Base-by-base conservation (phyloP, 2,113 vertebrate species). In the Camelus bactrianus region DNA sequence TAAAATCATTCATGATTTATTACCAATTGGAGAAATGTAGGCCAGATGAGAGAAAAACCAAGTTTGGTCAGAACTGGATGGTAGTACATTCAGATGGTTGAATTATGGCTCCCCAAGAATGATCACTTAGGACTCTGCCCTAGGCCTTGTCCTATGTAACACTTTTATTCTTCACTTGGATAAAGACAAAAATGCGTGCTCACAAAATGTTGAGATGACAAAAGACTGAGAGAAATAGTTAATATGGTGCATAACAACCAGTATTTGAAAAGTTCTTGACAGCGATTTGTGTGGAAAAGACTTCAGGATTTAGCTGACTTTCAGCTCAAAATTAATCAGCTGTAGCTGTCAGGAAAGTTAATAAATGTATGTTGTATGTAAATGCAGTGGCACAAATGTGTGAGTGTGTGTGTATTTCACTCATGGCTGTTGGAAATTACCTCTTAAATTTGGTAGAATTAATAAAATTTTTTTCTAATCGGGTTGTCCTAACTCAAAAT, bases 221-320 rank as follows among this genome's bases (percentile, higher is more conserved):
- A 93, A 93, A 93, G 81, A 6, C 50, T 70, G 8, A 87, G 28
- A 93, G 42, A 95, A 88, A 94, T 26, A 46, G 20, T 83, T 88
- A 60, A 69, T 70, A 28, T 67, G 46, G 35, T 70, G 46, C 30
- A 70, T 91, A 93, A 42, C 8, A 82, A 96, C 88, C 62, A 87
- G 56, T 97, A 96, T 91, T 91, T 96, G 82, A 91, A 83, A 91
- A 87, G 19, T 72, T 64, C 46, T 93, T 88, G 19, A 91, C 70
- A 93, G 76, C 15, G 88, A 52, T 94, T 88, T 96, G 52, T 84
- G 22, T 48, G 38, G 95, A 82, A 89, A 93, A 38, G 81, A 48
- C 28, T 75, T 80, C 5, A 76, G 54, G 28, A 94, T 80, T 94
- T 84, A 96, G 62, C 30, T 80, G 62, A 58, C 62, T 92, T 46